Evolutionary conservation across 1,140 invertebrate species (phyloP).

Genomic region (Danaus melanippus): DNA sequence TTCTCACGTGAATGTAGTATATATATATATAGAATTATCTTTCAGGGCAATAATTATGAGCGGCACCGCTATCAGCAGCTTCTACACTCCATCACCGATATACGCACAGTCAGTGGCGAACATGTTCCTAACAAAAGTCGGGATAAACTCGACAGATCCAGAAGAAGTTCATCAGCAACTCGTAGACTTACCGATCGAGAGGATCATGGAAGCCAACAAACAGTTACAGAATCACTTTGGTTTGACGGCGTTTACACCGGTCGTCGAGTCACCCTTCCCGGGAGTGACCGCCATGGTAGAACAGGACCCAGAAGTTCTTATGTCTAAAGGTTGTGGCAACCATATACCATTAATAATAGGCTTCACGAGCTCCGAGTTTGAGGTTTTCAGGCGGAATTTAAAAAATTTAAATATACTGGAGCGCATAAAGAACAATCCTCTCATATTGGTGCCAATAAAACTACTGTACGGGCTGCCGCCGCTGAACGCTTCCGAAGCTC

Average conservation of each 20-base stretch:
- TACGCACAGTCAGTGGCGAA: constrained; percentile 34
- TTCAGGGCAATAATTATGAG: constrained; percentile 55
- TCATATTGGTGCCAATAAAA: constrained; percentile 26
- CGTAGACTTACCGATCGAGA: constrained; percentile 32
- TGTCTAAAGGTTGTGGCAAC: constrained; percentile 36
- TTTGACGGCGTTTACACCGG: constrained; percentile 38
- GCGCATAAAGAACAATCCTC: constrained; percentile 30
- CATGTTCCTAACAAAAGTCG: constrained; percentile 30
- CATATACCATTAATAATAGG: constrained; percentile 47
- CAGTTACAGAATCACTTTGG: constrained; percentile 37
- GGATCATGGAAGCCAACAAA: constrained; percentile 38
- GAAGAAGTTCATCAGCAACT: constrained; percentile 39
- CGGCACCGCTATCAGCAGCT: constrained; percentile 35
- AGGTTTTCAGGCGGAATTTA: constrained; percentile 40
- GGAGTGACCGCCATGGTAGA: constrained; percentile 42
- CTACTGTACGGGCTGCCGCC: constrained; percentile 29
- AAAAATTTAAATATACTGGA: constrained; percentile 38
- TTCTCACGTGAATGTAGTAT: too few relatives aligned
- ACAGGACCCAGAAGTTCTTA: constrained; percentile 43
- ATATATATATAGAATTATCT: background rate
- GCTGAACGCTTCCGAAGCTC: constrained; percentile 18
- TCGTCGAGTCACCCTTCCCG: constrained; percentile 37
- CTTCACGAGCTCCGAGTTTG: constrained; percentile 44
- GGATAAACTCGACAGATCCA: constrained; percentile 37
- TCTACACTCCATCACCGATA: constrained; percentile 37